Evolutionary conservation across 2,888 invertebrate genomes (phyloP).

Genomic region (Mythimna lalbum): DNA sequence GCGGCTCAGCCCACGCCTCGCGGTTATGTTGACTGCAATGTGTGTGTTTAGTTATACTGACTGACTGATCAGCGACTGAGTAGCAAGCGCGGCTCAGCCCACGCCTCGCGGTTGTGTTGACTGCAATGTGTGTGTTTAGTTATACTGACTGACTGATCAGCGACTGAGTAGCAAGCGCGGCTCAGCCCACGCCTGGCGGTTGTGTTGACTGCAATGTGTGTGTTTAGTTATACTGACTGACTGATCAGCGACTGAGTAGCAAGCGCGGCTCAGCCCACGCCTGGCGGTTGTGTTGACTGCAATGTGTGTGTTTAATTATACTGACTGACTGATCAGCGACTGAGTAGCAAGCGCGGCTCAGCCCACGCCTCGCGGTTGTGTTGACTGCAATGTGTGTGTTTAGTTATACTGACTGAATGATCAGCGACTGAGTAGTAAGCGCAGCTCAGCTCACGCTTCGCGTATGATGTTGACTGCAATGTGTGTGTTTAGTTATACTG

Average conservation of each 20-base stretch:
- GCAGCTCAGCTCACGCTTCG: conserved; percentile 82
- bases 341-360: conserved; percentile 69
- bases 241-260: conserved; percentile 60
- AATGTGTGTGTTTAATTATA: neutral
- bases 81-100: conserved; percentile 75
- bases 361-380: conserved; percentile 82
- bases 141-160: conserved; percentile 21
- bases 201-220: too few species aligned
- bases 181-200: too few species aligned
- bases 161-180: too few species aligned
- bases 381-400: conserved; percentile 64
- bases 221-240: neutral
- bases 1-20: too few species aligned
- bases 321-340: conserved; percentile 63
- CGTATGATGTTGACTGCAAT: conserved; percentile 76
- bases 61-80: conserved; percentile 58
- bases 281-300: conserved; percentile 77
- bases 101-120: conserved; percentile 80
- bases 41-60: too few species aligned
- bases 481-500: conserved; percentile 34
- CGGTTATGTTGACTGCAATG: too few species aligned
- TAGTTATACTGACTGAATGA: conserved; percentile 42
- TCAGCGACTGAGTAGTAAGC: conserved; percentile 59
- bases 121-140: conserved; percentile 47
- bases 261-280: conserved; percentile 80